These are phyloP conservation scores for Cheirogaleus major DNA, from an alignment of 2,797 vertebrate genomes.

Conservation along the genomic window DNA sequence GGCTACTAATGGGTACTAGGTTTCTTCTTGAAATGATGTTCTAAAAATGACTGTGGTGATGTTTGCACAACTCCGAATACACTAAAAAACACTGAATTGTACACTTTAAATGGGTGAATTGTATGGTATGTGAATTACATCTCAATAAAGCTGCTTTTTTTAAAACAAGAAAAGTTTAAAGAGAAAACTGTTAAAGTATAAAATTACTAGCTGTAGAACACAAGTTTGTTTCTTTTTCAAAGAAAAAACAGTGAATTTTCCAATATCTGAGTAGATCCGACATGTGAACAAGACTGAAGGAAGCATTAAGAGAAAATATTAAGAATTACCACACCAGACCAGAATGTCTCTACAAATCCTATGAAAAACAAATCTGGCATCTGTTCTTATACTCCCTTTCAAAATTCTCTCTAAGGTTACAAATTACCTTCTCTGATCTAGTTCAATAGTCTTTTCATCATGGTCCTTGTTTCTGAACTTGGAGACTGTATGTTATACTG, in stretches of 20 bases:
- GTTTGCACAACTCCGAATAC: not conserved
- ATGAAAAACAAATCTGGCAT: slow-evolving; percentile 24
- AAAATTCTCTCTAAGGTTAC: slow-evolving; percentile 45
- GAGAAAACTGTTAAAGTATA: not conserved
- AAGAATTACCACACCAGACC: slow-evolving; percentile 43
- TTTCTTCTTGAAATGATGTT: slow-evolving; percentile 35
- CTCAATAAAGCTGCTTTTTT: not conserved
- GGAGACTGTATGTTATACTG: not conserved
- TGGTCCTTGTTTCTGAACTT: slow-evolving; percentile 29
- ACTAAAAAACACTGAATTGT: not conserved
- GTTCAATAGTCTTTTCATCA: slow-evolving; percentile 40
- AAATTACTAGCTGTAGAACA: slow-evolving; percentile 22
- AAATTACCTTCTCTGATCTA: slow-evolving; percentile 22
- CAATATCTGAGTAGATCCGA: slow-evolving; percentile 32
- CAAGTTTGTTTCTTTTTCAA: not conserved
- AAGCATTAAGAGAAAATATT: slow-evolving; percentile 22
- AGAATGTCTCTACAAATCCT: slow-evolving; percentile 40
- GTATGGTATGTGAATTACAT: not conserved
- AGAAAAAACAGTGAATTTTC: not conserved
- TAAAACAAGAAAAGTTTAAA: not conserved
- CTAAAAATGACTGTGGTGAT: not conserved
- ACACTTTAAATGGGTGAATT: not conserved
- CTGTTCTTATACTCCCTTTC: slow-evolving; percentile 24
- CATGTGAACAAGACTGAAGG: not conserved
- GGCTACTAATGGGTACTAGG: not conserved